Base-by-base conservation (phyloP, 2,797 vertebrate species). In the Columba guinea region DNA sequence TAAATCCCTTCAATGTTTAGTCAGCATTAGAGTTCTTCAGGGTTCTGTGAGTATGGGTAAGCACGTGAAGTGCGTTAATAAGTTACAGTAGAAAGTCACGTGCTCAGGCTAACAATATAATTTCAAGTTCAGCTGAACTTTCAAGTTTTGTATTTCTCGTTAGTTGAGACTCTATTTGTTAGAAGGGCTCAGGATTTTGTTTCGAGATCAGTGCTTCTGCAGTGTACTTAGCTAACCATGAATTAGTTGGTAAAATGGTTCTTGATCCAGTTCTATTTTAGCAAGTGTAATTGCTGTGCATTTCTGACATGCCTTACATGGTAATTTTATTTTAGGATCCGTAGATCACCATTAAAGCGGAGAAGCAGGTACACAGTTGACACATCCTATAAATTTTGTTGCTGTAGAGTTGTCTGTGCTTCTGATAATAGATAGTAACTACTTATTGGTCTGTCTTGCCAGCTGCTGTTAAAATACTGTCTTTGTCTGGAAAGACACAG, bases 311-410 rank as follows among this genome's bases (percentile, higher is more conserved):
- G 28, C 8, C 53, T 60, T 0, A 0, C 35, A 13, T 52, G 41
- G 18, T 78, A 37, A 13, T 58, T 80, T 71, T 52, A 11, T 49
- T 56, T 65, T 58, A 76, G 35, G 21, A 39, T 84, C 22, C 11
- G 1, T n/a, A 58, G 41, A 30, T 90, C 24, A 30, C 46, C 59
- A 16, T 82, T 76, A 86, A 89, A 97, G 74, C 68, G 87, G 87
- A 52, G 70, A 67, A 97, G 81, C 71, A 90, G 93, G 30, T 55
- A 41, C 37, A 80, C 44, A 88, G 73, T 93, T 90, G 81, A 91
- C 85, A 58, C 23, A 49, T 92, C 91, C 48, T 91, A 12, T 88
- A 48, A 78, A 84, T 55, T 74, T 78, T 37, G 79, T 90, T 90
- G 28, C 67, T 91, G 91, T 84, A 86, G 75, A 83, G 80, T 78